Percentiles rank a stretch among this genome's conserved stretches.
Conservation (phyloP, 1,140 invertebrate genomes). For the Hycleus phaleratus region DNA sequence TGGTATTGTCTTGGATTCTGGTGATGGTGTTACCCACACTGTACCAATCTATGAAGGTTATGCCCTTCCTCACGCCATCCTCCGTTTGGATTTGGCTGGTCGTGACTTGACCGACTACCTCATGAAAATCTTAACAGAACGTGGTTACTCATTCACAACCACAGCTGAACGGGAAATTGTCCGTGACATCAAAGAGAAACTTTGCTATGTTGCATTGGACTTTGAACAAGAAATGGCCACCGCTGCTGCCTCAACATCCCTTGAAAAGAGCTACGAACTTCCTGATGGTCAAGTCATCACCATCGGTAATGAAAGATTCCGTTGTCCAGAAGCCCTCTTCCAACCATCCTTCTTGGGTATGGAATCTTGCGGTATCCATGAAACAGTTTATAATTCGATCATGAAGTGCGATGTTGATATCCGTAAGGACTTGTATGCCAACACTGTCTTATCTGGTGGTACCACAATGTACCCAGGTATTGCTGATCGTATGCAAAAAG, state of each 20-base stretch:
- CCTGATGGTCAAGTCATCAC: conserved; percentile 72
- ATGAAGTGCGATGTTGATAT: conserved; percentile 93
- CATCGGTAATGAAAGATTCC: conserved; percentile 90
- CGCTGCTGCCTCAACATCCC: conserved; percentile 74
- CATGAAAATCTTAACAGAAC: conserved; percentile 94
- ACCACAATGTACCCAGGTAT: conserved; percentile 68
- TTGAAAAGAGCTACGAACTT: conserved; percentile 75
- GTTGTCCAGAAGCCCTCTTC: conserved; percentile 89
- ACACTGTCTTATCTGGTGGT: conserved; percentile 81
- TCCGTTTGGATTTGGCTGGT: conserved; percentile 80
- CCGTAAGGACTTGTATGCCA: conserved; percentile 85
- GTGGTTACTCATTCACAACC: conserved; percentile 95
- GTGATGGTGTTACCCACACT: conserved; percentile 82
- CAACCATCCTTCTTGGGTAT: conserved; percentile 85
- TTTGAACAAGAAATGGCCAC: conserved; percentile 94
- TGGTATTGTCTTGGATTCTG: conserved; percentile 82
- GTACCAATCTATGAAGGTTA: conserved; percentile 49
- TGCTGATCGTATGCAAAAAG: conserved; percentile 77
- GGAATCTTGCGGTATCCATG: conserved; percentile 86
- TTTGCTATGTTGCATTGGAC: conserved; percentile 86
- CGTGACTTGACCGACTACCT: conserved; percentile 87
- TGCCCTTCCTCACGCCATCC: conserved; percentile 78
- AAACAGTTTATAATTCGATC: conserved; percentile 90
- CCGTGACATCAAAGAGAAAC: conserved; percentile 90
- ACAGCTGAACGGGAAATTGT: conserved; percentile 95